A percentile compares a stretch with the other conserved stretches of the same genome.
Conservation (phyloP, 2,797 vertebrate species). For the Knipowitschia caucasica region DNA sequence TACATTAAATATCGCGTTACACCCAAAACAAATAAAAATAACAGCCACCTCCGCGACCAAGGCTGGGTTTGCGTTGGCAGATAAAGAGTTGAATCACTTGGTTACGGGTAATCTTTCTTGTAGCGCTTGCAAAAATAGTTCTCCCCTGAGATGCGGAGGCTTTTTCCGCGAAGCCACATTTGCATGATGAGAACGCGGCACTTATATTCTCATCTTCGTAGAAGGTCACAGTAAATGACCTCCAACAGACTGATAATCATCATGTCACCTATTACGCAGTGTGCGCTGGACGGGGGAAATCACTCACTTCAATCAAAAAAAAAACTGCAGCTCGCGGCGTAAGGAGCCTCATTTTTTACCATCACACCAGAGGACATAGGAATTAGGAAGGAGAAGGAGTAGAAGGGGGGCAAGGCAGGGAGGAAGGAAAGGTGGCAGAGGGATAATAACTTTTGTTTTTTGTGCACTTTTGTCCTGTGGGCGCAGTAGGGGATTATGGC, state of each 20-base stretch:
- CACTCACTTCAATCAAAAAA: slow-evolving; percentile 70
- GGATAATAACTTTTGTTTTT: slow-evolving; percentile 59
- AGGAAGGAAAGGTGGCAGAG: no score
- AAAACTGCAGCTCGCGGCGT: slow-evolving; percentile 74
- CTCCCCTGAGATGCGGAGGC: slow-evolving; percentile 45
- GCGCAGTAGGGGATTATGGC: slow-evolving; percentile 19
- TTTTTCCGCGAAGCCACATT: slow-evolving; percentile 48
- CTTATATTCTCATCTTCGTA: slow-evolving; percentile 73
- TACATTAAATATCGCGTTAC: slow-evolving; percentile 52
- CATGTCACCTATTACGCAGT: slow-evolving; percentile 71
- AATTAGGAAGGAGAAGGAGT: slow-evolving; percentile 44
- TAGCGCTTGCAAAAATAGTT: slow-evolving; percentile 54
- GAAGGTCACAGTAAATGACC: slow-evolving; percentile 70
- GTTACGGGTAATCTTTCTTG: slow-evolving; percentile 57
- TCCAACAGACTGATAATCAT: slow-evolving; percentile 70
- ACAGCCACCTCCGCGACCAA: slow-evolving; percentile 49
- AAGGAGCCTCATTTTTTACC: slow-evolving; percentile 83
- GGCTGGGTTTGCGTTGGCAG: slow-evolving; percentile 53
- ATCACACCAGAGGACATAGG: slow-evolving; percentile 65
- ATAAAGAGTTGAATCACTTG: slow-evolving; percentile 54
- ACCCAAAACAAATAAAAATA: slow-evolving; percentile 63
- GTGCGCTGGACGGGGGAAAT: slow-evolving; percentile 62
- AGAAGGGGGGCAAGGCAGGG: not conserved
- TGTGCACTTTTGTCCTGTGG: slow-evolving; percentile 28
- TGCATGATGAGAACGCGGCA: slow-evolving; percentile 68